Evolutionary conservation across 2,797 vertebrate species (phyloP), one percentile per base, ranked within the genome.

Genomic region (Clarias fuscus): DNA sequence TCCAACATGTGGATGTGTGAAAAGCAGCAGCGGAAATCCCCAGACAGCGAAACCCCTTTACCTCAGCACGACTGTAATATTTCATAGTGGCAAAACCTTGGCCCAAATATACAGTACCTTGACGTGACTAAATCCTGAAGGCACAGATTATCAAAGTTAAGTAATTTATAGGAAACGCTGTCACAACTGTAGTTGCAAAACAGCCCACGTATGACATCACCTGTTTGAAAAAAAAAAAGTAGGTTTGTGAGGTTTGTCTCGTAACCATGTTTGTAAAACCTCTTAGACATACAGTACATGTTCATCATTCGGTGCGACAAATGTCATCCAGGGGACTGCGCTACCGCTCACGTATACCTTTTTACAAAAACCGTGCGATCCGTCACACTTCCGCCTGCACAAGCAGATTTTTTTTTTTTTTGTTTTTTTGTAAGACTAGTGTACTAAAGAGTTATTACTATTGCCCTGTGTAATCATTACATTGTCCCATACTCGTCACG

Each of bases 61-160:
- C 43, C 37, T 82, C 22, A n/a, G 10, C 59, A 73, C 33, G 76
- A 75, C 33, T 4, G 15, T 48, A 27, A 80, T 64, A 82, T 87
- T 85, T 90, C 82, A 68, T 27, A 73, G 71, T 62, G 80, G 67
- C 77, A 71, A 84, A 48, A 40, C 73, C 84, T 71, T 84, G 56
- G 59, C 67, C 40, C 15, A 84, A 40, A 79, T 80, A 37, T 72
- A 73, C 62, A 48, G 48, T 48, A 48, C 48, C 10, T 4, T 48
- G 48, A 48, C 48, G 10, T 48, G 48, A 48, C 65, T 87, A 68
- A 87, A 84, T 82, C 62, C 18, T 79, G 64, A 68, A 87, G 75
- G 86, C 65, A 87, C 81, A 88, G 56, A 76, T 87, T 77, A 84
- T 84, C 82, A 72, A 27, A 58, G 87, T 73, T 75, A 67, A 86